These are phyloP conservation scores for Oceanodroma tethys DNA, from an alignment of 2,113 vertebrate species.

Conservation along the genomic window DNA sequence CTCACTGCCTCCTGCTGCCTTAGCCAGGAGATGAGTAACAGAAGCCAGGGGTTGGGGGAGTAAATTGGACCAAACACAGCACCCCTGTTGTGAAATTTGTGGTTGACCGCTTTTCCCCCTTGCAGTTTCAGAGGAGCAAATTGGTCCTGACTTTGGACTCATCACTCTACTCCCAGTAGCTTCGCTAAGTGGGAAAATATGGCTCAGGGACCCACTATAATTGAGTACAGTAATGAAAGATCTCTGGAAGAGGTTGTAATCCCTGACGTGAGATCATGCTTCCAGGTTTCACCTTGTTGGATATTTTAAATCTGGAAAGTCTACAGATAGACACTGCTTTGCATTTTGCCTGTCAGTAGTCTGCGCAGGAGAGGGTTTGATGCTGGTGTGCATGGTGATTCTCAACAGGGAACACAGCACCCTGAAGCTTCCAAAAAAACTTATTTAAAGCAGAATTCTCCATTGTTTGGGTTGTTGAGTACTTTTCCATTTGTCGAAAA, in stretches of 20 bases:
- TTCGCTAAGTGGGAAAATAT: neutral
- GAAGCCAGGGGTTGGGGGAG: neutral
- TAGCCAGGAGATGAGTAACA: constrained; percentile 37
- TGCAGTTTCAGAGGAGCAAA: neutral
- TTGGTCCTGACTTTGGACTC: neutral
- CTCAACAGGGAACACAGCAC: neutral
- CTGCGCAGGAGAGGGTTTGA: neutral
- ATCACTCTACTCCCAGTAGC: neutral
- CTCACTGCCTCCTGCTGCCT: constrained; percentile 13
- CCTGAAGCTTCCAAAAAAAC: neutral
- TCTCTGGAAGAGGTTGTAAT: neutral
- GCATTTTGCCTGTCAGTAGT: neutral
- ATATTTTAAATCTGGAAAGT: neutral
- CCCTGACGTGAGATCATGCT: neutral
- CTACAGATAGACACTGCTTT: neutral
- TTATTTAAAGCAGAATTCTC: neutral
- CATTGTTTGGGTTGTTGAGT: neutral
- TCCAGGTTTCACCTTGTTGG: neutral
- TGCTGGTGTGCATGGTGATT: neutral
- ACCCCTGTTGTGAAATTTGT: neutral
- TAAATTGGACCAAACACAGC: neutral
- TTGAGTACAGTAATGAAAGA: neutral
- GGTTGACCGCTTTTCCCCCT: neutral
- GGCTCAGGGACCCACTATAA: neutral
- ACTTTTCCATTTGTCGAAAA: constrained; percentile 24